These are phyloP conservation scores for Clarias laeviceps DNA, from an alignment of 2,797 vertebrate genomes.

Conservation along the genomic window DNA sequence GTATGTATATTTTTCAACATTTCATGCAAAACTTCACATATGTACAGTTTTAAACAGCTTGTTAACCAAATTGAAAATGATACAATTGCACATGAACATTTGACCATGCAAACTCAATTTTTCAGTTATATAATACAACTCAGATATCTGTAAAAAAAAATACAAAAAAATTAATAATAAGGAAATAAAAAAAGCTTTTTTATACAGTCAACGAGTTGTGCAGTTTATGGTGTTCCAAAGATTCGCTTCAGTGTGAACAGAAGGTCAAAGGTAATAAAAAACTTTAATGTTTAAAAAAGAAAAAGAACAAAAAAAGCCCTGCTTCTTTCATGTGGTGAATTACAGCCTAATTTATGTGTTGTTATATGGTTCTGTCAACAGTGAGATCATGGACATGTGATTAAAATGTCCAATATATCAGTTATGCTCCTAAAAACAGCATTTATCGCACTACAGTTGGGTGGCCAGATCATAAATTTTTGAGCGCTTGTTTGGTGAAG, in stretches of 20 bases:
- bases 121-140: not conserved
- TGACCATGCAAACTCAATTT: not conserved
- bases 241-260: not conserved
- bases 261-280: slow-evolving; percentile 4
- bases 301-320: not conserved
- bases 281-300: not conserved
- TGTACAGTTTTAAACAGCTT: not conserved
- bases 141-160: not conserved
- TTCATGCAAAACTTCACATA: not conserved
- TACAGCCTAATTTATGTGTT: not conserved
- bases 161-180: too few relatives aligned
- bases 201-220: not conserved
- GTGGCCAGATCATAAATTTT: not conserved
- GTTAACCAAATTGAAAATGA: not conserved
- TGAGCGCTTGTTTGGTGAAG: not conserved
- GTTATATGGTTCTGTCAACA: slow-evolving; percentile 7
- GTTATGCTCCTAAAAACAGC: not conserved
- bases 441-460: not conserved
- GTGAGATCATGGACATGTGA: slow-evolving; percentile 23
- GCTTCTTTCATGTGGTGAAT: not conserved
- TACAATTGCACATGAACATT: not conserved
- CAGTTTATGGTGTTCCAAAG: not conserved
- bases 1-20: not conserved
- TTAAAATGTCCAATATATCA: slow-evolving; percentile 1
- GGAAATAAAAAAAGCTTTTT: not conserved